Base-by-base conservation (phyloP, 2,888 invertebrate genomes). In the Anoncus sp. region DNA sequence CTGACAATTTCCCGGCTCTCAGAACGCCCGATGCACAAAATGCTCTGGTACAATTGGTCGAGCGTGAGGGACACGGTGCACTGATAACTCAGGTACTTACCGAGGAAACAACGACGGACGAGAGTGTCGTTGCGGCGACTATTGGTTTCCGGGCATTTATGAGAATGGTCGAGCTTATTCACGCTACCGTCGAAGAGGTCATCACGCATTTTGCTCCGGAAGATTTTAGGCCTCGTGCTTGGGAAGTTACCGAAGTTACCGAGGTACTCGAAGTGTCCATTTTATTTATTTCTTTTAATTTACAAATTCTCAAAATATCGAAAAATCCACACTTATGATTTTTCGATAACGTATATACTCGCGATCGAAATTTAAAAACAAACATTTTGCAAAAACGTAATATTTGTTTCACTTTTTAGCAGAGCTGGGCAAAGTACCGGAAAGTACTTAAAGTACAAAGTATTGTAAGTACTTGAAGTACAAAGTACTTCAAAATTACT, bases 71-170 rank as follows among this genome's bases (percentile, higher is more conserved):
- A 0, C 95, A 96, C 85, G 96, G 96, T 1, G 94, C 96, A 0
- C 91, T 97, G 24, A 96, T 97, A 75, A 95, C 96, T 0, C 95
- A 97, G 90, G 96, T 97, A 62, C 92, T 97, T 63, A 95, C 96
- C 0, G 96, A 97, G 91, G 96, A 96, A 89, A 95, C 95, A 0
- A 93, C 95, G 1, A 94, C 95, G 65, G 96, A 96, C 88, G 96
- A 97, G 89, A 94, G 95, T 71, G 92, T 95, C 22, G 93, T 96
- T 22, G 96, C 96, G 3, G 95, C 96, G 0, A 96, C 96, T 65
- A 96, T 96, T 63, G 97, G 97, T 12, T 97, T 97, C 91, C 94
- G 95, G 82, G 97, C 97, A 6, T 96, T 97, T 90, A 95, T 97
- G 92, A 95, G 95, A 87, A 96, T 97, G 96, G 95, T 97, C 9